Evolutionary conservation across 35 echinoderm and acorn worm species (phyloP).

Genomic region (Ptychodera flava): DNA sequence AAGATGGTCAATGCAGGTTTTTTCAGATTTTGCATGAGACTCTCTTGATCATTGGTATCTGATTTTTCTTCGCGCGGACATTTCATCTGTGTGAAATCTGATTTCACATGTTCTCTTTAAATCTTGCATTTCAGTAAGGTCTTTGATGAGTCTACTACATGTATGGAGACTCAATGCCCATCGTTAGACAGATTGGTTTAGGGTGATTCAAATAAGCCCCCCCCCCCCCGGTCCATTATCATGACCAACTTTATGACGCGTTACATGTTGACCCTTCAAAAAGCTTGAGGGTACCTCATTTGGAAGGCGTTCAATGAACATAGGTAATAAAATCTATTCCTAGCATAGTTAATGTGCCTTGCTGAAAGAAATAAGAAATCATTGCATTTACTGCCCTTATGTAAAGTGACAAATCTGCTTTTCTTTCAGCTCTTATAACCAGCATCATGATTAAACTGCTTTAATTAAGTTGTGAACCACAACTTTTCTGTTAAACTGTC

Average conservation of each 20-base stretch:
- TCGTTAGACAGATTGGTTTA: conserved; percentile 5
- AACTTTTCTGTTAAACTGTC: not conserved
- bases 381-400: conserved; percentile 17
- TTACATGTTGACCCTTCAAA: conserved; percentile 13
- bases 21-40: not conserved
- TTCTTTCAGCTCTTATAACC: conserved; percentile 7
- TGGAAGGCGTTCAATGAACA: not conserved
- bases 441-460: conserved; percentile 7
- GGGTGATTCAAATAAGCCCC: not conserved
- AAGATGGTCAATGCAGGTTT: not conserved
- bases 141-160: too few species aligned
- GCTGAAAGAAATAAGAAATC: conserved; percentile 35
- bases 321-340: conserved; percentile 5
- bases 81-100: conserved; percentile 17
- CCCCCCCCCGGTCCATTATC: not conserved
- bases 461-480: conserved; percentile 14
- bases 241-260: conserved; percentile 11
- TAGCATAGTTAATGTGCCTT: conserved; percentile 18
- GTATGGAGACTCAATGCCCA: conserved; percentile 43
- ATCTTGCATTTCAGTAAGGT: too few species aligned
- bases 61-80: conserved; percentile 7
- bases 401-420: not conserved
- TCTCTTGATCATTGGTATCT: conserved; percentile 15
- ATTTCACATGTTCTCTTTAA: too few species aligned
- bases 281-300: not conserved